These are phyloP conservation scores for Anastatus disparis DNA, from an alignment of 1,140 invertebrate species.

Conservation along the genomic window DNA sequence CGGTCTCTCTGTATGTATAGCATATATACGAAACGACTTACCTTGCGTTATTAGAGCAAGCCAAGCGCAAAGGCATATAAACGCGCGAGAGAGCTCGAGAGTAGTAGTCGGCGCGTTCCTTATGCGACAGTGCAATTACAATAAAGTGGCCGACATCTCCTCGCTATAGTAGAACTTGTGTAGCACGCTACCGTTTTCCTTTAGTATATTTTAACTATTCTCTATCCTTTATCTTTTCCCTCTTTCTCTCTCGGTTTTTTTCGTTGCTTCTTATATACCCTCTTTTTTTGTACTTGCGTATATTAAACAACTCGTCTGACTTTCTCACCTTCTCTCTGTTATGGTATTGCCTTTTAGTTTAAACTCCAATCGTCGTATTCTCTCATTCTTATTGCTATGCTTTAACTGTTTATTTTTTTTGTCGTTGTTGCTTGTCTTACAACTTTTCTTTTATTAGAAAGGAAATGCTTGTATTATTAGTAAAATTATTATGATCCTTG, in stretches of 20 bases:
- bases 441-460: no score
- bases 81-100: no score
- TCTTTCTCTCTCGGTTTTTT: not conserved
- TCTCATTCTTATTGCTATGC: not conserved
- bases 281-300: not conserved
- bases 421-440: no score
- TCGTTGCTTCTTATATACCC: not conserved
- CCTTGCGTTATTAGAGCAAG: constrained; percentile 42
- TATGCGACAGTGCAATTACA: constrained; percentile 56
- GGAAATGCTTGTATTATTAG: no score
- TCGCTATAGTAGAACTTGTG: no score
- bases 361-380: not conserved
- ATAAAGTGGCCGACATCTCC: constrained; percentile 51
- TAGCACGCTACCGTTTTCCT: constrained; percentile 1
- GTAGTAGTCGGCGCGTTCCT: no score
- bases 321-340: constrained; percentile 1
- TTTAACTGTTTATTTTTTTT: no score
- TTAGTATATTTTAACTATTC: no score
- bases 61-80: constrained; percentile 32
- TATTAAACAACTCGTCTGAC: constrained; percentile 1
- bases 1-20: no score
- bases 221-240: not conserved
- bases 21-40: constrained; percentile 43
- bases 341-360: no score
- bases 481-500: no score